Conservation (phyloP, 2,797 vertebrate genomes). For the Buphagus erythrorhynchus region DNA sequence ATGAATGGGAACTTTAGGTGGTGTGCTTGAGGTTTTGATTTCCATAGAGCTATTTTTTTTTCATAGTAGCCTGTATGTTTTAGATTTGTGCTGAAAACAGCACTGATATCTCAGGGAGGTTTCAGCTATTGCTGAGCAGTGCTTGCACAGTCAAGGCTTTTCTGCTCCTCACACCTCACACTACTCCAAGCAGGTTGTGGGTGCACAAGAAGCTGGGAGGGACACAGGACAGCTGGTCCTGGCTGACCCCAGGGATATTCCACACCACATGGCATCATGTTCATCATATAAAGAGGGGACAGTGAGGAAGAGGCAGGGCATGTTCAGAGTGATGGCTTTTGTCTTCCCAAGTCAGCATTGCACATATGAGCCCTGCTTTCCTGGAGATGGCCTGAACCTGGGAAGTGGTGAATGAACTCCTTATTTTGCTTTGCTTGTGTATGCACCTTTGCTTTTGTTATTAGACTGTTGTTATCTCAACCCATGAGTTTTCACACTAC, state of each 20-base stretch:
- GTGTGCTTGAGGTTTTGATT: neutral
- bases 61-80: neutral
- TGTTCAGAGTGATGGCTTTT: fast-evolving
- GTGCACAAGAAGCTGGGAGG: neutral
- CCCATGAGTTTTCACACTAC: neutral
- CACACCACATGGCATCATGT: fast-evolving
- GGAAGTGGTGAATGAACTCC: neutral
- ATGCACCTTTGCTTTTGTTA: neutral
- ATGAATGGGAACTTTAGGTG: neutral
- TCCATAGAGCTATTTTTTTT: neutral
- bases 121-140: neutral
- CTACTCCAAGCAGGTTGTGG: fast-evolving
- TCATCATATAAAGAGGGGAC: neutral
- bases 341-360: neutral
- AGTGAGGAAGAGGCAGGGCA: neutral
- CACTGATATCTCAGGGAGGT: neutral
- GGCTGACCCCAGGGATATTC: neutral
- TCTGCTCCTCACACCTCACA: neutral
- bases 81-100: neutral
- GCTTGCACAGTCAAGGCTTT: neutral
- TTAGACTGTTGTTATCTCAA: neutral
- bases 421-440: neutral
- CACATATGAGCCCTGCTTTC: neutral
- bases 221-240: neutral
- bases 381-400: neutral